phyloP scores from a whole-genome alignment of 2,113 vertebrate species.

The Pelodiscus sinensis region DNA sequence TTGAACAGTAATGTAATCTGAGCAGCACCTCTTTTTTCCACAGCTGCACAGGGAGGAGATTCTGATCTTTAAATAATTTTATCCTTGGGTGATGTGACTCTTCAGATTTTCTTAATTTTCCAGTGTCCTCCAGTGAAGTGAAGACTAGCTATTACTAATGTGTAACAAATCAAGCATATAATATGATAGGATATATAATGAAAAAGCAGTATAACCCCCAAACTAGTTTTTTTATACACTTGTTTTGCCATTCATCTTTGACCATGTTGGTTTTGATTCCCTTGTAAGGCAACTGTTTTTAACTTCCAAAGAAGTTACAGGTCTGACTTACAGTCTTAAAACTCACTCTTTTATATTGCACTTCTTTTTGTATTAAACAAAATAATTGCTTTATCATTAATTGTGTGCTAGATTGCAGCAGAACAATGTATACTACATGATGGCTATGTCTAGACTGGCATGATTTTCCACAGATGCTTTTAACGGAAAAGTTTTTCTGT shows the following conservation, averaged over 20 bases:
- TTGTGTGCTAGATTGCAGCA: neutral
- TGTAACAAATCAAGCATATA: too few relatives aligned
- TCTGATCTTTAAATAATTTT: neutral
- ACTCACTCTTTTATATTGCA: neutral
- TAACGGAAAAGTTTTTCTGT: too few relatives aligned
- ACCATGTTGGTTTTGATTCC: neutral
- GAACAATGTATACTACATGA: neutral
- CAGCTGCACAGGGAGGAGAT: neutral
- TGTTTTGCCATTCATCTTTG: neutral
- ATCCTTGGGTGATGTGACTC: too few relatives aligned
- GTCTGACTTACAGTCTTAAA: neutral
- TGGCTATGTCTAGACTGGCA: too few relatives aligned
- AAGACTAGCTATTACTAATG: too few relatives aligned
- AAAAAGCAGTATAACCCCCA: neutral
- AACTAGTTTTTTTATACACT: neutral
- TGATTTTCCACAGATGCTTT: too few relatives aligned
- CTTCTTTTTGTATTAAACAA: neutral
- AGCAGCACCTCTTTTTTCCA: neutral
- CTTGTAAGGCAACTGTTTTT: neutral
- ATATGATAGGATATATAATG: neutral
- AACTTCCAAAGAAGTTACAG: neutral
- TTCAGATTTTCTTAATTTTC: too few relatives aligned
- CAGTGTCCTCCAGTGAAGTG: too few relatives aligned
- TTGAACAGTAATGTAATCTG: fast-evolving
- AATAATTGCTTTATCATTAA: neutral